Conservation (phyloP, 2,888 invertebrate species). For the Tipula lateralis region DNA sequence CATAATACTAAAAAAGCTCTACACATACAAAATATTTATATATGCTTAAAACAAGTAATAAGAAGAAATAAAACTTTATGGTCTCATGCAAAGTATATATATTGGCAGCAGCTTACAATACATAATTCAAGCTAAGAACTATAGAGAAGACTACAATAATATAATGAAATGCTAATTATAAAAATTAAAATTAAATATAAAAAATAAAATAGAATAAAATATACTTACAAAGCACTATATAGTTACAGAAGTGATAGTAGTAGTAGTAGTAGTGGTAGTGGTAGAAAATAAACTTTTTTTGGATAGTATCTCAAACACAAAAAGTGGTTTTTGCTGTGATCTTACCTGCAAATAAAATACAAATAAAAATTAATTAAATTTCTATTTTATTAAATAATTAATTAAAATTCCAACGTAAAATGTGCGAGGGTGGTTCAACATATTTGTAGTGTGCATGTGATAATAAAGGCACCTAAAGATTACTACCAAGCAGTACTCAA, state of each 20-base stretch:
- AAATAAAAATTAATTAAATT: neutral
- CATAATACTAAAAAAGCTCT: neutral
- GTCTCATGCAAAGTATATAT: neutral
- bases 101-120: neutral
- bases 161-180: neutral
- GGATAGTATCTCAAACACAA: neutral
- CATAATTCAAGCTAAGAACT: neutral
- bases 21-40: neutral
- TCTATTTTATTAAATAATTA: neutral
- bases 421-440: too few species aligned
- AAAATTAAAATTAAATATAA: neutral
- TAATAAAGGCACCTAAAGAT: too few species aligned
- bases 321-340: neutral
- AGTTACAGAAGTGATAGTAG: neutral
- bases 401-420: neutral
- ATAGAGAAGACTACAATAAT: neutral
- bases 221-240: neutral
- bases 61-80: neutral
- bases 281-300: conserved; percentile 21
- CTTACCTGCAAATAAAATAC: neutral
- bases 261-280: neutral
- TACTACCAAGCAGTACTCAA: neutral
- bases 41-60: neutral
- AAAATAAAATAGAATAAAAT: neutral
- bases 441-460: too few species aligned